Evolutionary conservation across 2,113 vertebrate species (phyloP).

Genomic region (Ochotona curzoniae): DNA sequence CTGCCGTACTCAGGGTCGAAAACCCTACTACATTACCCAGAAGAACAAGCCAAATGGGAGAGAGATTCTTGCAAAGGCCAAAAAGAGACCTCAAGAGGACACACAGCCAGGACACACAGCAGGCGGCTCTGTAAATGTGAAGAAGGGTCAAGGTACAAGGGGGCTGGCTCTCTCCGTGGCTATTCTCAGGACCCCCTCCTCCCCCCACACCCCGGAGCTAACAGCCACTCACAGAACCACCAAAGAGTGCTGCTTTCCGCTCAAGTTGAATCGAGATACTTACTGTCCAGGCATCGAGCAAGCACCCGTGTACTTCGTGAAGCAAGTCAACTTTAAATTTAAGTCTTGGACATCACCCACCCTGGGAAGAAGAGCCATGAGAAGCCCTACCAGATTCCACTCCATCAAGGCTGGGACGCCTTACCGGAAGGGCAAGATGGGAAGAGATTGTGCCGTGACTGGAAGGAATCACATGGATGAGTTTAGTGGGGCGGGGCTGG

Average conservation of each 20-base stretch:
- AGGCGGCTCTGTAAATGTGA: not conserved
- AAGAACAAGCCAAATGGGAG: not conserved
- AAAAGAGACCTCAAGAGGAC: not conserved
- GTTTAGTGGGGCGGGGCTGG: not conserved
- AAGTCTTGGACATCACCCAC: not conserved
- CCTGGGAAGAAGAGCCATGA: not conserved
- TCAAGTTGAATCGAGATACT: not conserved
- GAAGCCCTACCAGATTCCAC: not conserved
- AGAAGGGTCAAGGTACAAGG: not conserved
- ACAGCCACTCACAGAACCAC: not conserved
- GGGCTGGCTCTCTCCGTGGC: not conserved
- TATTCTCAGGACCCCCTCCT: not conserved
- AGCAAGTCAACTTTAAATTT: not conserved
- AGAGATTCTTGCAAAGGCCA: not conserved
- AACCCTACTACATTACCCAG: not conserved
- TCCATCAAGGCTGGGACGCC: not conserved
- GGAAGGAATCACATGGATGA: not conserved
- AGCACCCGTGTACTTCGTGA: not conserved
- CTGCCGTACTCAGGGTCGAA: too few species aligned
- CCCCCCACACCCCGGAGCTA: not conserved
- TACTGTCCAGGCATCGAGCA: not conserved
- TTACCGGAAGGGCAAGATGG: not conserved
- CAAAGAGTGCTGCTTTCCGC: not conserved
- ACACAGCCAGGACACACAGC: not conserved
- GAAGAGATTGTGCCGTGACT: not conserved